Evolutionary conservation across 1,140 invertebrate species (phyloP), one percentile per base, ranked within the genome.

Genomic region (Dreissena rostriformis): DNA sequence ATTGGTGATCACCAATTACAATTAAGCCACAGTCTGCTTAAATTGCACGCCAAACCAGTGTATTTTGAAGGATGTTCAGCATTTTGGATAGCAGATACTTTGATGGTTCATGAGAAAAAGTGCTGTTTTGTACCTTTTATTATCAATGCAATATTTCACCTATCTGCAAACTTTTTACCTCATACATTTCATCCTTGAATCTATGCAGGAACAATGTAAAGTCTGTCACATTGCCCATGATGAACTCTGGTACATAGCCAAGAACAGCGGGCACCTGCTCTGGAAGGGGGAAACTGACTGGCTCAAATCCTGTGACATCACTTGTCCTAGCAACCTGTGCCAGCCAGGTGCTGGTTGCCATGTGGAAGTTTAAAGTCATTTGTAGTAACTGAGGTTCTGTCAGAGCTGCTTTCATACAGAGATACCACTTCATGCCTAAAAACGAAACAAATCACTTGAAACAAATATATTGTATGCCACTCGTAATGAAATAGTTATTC

Each of bases 221-320:
- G 53, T 96, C 96, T 15, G 97, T 95, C 72, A 97, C 95, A 93
- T 98, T 98, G 92, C 98, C 97, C 39, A 98, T 94, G n/a, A 98
- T 93, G 90, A 97, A 97, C 94, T 98, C 98, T 65, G 98, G 98
- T 91, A 98, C 95, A 91, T 96, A 97, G 91, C 96, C 96, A 89
- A 94, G 92, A 22, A 83, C 76, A n/a, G 73, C 29, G 14, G 91
- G 90, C 11, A 88, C 86, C 10, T 84, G 90, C 10, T 95, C 94
- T 24, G 95, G 91, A 19, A 97, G 90, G 28, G 96, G 97, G 92
- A 97, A 96, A 84, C 91, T 93, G 28, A 97, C 88, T 12, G 92
- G 86, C 86, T 94, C 91, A 78, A 95, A 93, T 79, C 93, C 93
- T 55, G 93, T 91, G 52, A 86, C 24, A 68, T 88, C 86, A 49